These are phyloP conservation scores for Tinea semifulvella DNA, from an alignment of 2,888 invertebrate species.

Conservation along the genomic window DNA sequence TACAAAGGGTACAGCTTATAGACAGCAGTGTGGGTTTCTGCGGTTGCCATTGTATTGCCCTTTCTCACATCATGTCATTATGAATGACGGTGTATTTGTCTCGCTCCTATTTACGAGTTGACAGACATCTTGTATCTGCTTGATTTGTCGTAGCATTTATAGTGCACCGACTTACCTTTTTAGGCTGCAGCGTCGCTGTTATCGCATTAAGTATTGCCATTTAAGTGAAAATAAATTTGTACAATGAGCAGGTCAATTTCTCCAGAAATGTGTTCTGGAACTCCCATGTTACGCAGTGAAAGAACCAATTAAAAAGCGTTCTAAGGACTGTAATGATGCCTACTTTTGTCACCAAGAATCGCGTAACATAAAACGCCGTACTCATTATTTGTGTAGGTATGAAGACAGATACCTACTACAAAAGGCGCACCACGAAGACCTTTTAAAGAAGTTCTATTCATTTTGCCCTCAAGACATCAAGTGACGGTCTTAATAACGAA, in stretches of 20 bases:
- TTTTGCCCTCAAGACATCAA: slow-evolving; percentile 51
- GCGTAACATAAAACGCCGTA: not conserved
- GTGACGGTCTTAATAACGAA: slow-evolving; percentile 48
- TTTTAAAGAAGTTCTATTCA: slow-evolving; percentile 59
- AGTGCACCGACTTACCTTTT: too few species aligned
- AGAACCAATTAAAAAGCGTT: too few species aligned
- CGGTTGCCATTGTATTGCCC: slow-evolving; percentile 27
- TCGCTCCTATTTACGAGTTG: slow-evolving; percentile 2
- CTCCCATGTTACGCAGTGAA: too few species aligned
- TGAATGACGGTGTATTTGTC: slow-evolving; percentile 15
- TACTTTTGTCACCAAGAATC: too few species aligned
- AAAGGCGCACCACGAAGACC: slow-evolving; percentile 43
- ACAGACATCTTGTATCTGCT: slow-evolving; percentile 2
- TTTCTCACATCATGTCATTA: slow-evolving; percentile 24
- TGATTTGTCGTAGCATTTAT: slow-evolving; percentile 1
- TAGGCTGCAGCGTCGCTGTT: too few species aligned
- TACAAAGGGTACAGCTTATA: not conserved
- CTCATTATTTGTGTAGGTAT: slow-evolving; percentile 25
- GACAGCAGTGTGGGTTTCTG: slow-evolving; percentile 21
- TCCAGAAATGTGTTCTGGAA: too few species aligned
- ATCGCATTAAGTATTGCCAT: too few species aligned
- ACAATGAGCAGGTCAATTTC: too few species aligned
- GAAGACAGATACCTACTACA: slow-evolving; percentile 57
- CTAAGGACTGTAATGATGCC: too few species aligned
- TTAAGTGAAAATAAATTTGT: too few species aligned